Conservation (phyloP, 2,888 invertebrate species). For the Mythimna loreyi region DNA sequence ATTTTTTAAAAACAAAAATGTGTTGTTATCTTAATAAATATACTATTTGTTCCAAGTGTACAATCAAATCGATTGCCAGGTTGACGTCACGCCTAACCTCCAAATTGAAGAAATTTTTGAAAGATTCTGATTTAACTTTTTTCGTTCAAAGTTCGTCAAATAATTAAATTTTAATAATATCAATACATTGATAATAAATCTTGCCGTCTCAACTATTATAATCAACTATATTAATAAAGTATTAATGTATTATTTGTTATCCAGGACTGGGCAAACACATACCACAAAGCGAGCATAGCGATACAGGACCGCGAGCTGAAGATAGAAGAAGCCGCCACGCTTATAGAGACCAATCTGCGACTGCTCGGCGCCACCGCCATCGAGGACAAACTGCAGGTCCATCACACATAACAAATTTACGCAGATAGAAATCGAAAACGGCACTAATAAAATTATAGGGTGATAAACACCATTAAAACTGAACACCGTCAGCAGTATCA, state of each 20-base stretch:
- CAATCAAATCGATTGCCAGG: too few relatives aligned
- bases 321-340: slow-evolving; percentile 97
- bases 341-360: slow-evolving; percentile 97
- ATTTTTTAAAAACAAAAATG: too few relatives aligned
- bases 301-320: slow-evolving; percentile 96
- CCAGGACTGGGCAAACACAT: slow-evolving; percentile 96
- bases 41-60: too few relatives aligned
- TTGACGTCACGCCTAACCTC: too few relatives aligned
- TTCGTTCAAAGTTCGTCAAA: too few relatives aligned
- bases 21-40: too few relatives aligned
- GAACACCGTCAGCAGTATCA: background rate
- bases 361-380: slow-evolving; percentile 99
- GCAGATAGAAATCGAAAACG: background rate
- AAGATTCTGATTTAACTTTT: too few relatives aligned
- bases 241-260: slow-evolving; percentile 13
- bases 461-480: background rate
- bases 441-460: background rate
- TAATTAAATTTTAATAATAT: too few relatives aligned
- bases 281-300: slow-evolving; percentile 96
- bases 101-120: too few relatives aligned
- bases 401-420: background rate
- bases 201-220: too few relatives aligned
- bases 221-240: too few relatives aligned
- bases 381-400: slow-evolving; percentile 98
- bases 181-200: too few relatives aligned